Percentiles rank a stretch among this genome's conserved stretches.
Conservation (phyloP, 2,888 invertebrate genomes). For the Acleris holmiana region DNA sequence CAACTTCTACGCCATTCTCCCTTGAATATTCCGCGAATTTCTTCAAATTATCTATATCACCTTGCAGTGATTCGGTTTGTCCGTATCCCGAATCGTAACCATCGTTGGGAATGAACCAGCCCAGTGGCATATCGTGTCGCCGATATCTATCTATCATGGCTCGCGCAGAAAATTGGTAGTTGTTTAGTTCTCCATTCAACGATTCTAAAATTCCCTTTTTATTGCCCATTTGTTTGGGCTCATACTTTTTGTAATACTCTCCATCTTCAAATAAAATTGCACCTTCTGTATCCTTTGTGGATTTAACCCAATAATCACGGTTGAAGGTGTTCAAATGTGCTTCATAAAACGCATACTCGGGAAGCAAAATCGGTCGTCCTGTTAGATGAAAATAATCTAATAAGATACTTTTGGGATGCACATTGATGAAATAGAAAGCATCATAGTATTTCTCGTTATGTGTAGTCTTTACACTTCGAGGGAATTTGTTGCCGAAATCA, state of each 20-base stretch:
- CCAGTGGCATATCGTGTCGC: conserved; percentile 70
- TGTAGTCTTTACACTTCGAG: conserved; percentile 49
- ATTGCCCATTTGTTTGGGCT: conserved; percentile 63
- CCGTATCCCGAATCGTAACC: conserved; percentile 78
- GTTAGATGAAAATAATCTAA: conserved; percentile 75
- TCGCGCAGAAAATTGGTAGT: conserved; percentile 78
- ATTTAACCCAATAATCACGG: conserved; percentile 77
- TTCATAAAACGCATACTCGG: conserved; percentile 74
- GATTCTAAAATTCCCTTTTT: conserved; percentile 72
- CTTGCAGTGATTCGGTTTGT: conserved; percentile 69
- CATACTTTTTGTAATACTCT: conserved; percentile 68
- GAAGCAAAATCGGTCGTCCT: conserved; percentile 70
- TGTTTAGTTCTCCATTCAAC: conserved; percentile 73
- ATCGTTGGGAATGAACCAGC: conserved; percentile 78
- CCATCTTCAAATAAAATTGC: conserved; percentile 75
- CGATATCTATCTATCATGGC: conserved; percentile 76
- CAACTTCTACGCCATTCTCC: conserved; percentile 67
- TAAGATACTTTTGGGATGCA: conserved; percentile 60
- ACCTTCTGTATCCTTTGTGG: conserved; percentile 49
- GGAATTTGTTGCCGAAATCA: conserved; percentile 61
- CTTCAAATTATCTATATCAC: conserved; percentile 71
- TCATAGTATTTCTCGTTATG: conserved; percentile 65
- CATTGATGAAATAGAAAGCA: conserved; percentile 70
- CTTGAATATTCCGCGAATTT: conserved; percentile 66
- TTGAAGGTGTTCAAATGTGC: conserved; percentile 77